Evolutionary conservation across 2,113 vertebrate genomes (phyloP), one percentile per base, ranked within the genome.

Genomic region (Syngnathoides biaculeatus): DNA sequence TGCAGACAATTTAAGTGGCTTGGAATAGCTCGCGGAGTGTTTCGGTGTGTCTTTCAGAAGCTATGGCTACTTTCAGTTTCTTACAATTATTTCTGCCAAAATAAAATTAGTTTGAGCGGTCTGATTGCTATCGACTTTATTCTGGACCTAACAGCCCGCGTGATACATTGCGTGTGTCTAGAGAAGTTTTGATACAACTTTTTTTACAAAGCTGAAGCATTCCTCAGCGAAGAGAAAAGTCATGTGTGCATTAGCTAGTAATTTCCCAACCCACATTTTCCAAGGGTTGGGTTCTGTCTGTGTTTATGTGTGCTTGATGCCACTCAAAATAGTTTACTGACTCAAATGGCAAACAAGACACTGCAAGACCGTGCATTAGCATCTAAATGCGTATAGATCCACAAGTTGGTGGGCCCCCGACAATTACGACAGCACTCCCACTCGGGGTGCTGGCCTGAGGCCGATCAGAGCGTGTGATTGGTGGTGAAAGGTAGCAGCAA

Each of bases 261-360:
- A 24, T 67, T 77, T 57, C 26, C 14, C 30, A 19, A 53, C 70
- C 60, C 57, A 47, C 73, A 71, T 48, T 59, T 60, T 79, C 72
- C 60, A 57, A 79, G 47, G 53, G 68, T 71, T 68, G 40, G 64
- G 74, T 73, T 73, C 78, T 78, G 50, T 72, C 67, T 69, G 43
- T 55, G 68, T 77, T 83, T 79, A 77, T 76, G 59, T 69, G 57
- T 48, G n/a, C 60, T 75, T 67, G 48, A 72, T 72, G 57, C 39
- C 55, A 7, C 27, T 79, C 77, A 82, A 87, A 85, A 89, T 17
- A 62, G 40, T 75, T 80, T 86, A 84, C 80, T 63, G 74, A 48
- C 80, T 87, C 84, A 89, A 81, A 81, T 88, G 85, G 79, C 59
- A 59, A 86, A 89, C 83, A 84, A 35, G 30, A 35, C 77, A 84